These are phyloP conservation scores for Drosophila multiciliata DNA, from an alignment of 2,888 invertebrate species.

Conservation along the genomic window DNA sequence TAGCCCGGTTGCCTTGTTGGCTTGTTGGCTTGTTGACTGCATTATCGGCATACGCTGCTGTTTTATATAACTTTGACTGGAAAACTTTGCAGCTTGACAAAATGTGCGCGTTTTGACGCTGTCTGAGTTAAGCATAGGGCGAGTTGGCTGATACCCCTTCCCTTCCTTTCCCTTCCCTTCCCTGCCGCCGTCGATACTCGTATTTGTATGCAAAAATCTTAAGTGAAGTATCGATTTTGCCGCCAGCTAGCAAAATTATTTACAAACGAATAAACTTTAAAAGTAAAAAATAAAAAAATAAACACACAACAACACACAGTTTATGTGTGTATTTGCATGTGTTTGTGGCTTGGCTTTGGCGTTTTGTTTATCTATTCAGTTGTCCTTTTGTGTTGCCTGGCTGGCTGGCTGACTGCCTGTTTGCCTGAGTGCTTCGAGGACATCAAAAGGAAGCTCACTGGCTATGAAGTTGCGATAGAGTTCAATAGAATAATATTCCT, in stretches of 20 bases:
- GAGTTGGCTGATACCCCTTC: slow-evolving; percentile 1
- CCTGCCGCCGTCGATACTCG: slow-evolving; percentile 10
- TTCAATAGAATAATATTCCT: slow-evolving; percentile 27
- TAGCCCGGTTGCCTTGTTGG: neutral
- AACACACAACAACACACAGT: neutral
- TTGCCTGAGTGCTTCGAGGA: slow-evolving; percentile 25
- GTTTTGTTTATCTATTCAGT: slow-evolving; percentile 57
- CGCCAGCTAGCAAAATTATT: slow-evolving; percentile 70
- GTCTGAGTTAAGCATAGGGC: neutral
- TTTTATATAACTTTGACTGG: slow-evolving; percentile 62
- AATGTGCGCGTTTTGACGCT: slow-evolving; percentile 39
- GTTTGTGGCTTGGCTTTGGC: slow-evolving; percentile 53
- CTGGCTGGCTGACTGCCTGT: slow-evolving; percentile 5
- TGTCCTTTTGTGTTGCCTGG: slow-evolving; percentile 48
- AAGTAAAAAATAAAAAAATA: slow-evolving; percentile 44
- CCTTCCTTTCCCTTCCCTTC: neutral
- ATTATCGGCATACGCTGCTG: slow-evolving; percentile 73
- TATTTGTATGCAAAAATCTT: slow-evolving; percentile 77
- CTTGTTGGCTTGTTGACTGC: slow-evolving; percentile 52
- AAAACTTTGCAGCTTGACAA: slow-evolving; percentile 72
- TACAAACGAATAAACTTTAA: slow-evolving; percentile 76
- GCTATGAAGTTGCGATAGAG: slow-evolving; percentile 50
- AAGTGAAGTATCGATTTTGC: slow-evolving; percentile 78
- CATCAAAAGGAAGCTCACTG: slow-evolving; percentile 58
- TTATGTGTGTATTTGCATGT: slow-evolving; percentile 50